Evolutionary conservation across 2,888 invertebrate genomes (phyloP).

Genomic region (Caradrina clavipalpis): DNA sequence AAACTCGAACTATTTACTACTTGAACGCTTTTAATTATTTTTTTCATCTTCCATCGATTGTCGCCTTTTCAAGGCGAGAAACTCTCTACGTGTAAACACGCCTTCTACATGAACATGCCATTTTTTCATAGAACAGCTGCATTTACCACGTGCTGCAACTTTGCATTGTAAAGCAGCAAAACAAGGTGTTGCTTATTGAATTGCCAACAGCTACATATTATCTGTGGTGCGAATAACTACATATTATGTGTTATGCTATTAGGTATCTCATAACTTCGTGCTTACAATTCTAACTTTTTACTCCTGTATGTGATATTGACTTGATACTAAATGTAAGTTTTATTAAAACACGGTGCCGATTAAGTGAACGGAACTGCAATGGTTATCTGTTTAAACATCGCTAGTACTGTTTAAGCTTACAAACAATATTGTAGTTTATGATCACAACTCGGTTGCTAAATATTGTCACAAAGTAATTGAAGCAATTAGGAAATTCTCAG

Average conservation of each 20-base stretch:
- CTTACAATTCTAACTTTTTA: conserved; percentile 29
- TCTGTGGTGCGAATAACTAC: conserved; percentile 22
- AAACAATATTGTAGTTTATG: conserved; percentile 38
- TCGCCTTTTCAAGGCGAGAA: not conserved
- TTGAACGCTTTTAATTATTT: too few relatives aligned
- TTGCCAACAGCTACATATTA: conserved; percentile 26
- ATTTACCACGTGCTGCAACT: conserved; percentile 21
- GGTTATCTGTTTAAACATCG: conserved; percentile 29
- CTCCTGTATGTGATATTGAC: conserved; percentile 7
- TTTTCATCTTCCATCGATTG: not conserved
- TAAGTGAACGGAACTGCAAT: conserved; percentile 34
- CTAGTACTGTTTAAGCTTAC: conserved; percentile 11
- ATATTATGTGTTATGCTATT: conserved; percentile 12
- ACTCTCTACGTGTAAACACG: not conserved
- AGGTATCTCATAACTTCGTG: conserved; percentile 47
- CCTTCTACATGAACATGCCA: not conserved
- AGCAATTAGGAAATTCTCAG: not conserved
- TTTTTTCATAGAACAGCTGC: conserved; percentile 43
- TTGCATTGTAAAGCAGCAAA: conserved; percentile 35
- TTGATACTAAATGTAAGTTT: conserved; percentile 22
- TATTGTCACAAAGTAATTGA: not conserved
- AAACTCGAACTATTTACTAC: too few relatives aligned
- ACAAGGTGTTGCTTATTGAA: conserved; percentile 40
- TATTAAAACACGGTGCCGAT: conserved; percentile 22
- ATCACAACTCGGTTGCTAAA: conserved; percentile 4